Evolutionary conservation across 2,797 vertebrate genomes (phyloP).

Genomic region (Chanos chanos): DNA sequence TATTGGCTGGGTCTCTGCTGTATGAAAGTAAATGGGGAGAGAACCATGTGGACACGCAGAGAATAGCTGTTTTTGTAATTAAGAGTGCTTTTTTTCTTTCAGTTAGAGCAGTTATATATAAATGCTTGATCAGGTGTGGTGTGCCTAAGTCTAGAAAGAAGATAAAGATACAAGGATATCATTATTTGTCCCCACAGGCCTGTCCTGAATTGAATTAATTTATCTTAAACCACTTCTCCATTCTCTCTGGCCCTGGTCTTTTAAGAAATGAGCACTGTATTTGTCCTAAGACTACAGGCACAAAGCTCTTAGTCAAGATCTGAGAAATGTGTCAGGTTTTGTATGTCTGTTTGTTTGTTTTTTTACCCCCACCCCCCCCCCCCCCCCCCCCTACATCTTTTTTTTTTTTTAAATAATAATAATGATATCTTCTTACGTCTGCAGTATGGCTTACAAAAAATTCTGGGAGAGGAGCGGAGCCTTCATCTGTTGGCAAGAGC

Average conservation of each 20-base stretch:
- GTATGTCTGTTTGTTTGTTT: too few relatives aligned
- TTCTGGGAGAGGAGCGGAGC: conserved; percentile 89
- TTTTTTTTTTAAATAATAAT: neutral
- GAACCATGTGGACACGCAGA: too few relatives aligned
- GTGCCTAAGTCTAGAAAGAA: conserved; percentile 1
- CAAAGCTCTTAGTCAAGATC: conserved; percentile 35
- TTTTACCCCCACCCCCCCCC: too few relatives aligned
- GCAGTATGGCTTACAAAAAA: conserved; percentile 91
- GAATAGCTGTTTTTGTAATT: too few relatives aligned
- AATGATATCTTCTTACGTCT: conserved; percentile 31
- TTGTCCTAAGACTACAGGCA: conserved; percentile 47
- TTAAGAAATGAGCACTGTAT: conserved; percentile 65
- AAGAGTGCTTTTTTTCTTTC: too few relatives aligned
- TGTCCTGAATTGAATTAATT: conserved; percentile 70
- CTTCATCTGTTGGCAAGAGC: conserved; percentile 87
- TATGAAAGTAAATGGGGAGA: too few relatives aligned
- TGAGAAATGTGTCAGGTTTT: too few relatives aligned
- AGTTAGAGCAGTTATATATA: too few relatives aligned
- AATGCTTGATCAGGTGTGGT: conserved; percentile 42
- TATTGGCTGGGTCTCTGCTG: too few relatives aligned
- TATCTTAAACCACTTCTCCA: conserved; percentile 60
- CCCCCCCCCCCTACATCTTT: neutral
- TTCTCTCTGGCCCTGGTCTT: conserved; percentile 61
- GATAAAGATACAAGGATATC: conserved; percentile 55
- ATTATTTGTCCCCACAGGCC: conserved; percentile 63